A percentile compares a stretch with the other conserved stretches of the same genome.
phyloP scores from a whole-genome alignment of 2,797 vertebrate species.

The Bufotes viridis region DNA sequence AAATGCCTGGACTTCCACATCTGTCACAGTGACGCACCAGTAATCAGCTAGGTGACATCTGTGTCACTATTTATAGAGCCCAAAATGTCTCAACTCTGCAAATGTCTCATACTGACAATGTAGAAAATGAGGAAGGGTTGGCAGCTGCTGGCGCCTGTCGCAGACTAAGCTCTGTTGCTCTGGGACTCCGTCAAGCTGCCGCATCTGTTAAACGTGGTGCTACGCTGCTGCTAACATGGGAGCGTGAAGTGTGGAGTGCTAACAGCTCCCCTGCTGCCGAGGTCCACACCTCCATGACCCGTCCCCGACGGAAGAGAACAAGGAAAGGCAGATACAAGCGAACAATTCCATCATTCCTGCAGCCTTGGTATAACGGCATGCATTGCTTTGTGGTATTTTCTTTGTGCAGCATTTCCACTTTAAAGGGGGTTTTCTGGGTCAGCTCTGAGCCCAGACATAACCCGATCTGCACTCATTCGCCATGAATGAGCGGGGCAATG shows the following conservation, averaged over 20 bases:
- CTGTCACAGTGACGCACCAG: background rate
- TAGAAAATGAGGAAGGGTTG: background rate
- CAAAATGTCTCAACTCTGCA: slow-evolving; percentile 13
- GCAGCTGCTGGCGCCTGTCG: slow-evolving; percentile 13
- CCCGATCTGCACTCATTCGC: too few species aligned
- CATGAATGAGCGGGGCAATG: too few species aligned
- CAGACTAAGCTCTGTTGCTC: slow-evolving; percentile 29
- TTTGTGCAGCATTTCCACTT: background rate
- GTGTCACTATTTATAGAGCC: slow-evolving; percentile 23
- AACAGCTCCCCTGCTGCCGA: slow-evolving; percentile 19
- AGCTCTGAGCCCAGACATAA: too few species aligned
- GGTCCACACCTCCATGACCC: slow-evolving; percentile 16
- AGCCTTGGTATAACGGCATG: background rate
- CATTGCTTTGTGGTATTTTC: background rate
- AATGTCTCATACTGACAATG: slow-evolving; percentile 21
- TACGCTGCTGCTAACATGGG: slow-evolving; percentile 19
- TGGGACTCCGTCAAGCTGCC: slow-evolving; percentile 13
- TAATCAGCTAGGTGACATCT: slow-evolving; percentile 4
- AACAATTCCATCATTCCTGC: background rate
- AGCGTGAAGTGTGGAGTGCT: slow-evolving; percentile 9
- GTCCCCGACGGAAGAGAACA: background rate
- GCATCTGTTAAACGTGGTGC: slow-evolving; percentile 32
- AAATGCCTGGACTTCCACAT: background rate
- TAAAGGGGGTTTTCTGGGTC: background rate
- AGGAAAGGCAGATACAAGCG: background rate